A percentile compares a stretch with the other conserved stretches of the same genome.
Evolutionary conservation across 2,797 vertebrate genomes (phyloP).

Genomic region (Bucorvus abyssinicus): DNA sequence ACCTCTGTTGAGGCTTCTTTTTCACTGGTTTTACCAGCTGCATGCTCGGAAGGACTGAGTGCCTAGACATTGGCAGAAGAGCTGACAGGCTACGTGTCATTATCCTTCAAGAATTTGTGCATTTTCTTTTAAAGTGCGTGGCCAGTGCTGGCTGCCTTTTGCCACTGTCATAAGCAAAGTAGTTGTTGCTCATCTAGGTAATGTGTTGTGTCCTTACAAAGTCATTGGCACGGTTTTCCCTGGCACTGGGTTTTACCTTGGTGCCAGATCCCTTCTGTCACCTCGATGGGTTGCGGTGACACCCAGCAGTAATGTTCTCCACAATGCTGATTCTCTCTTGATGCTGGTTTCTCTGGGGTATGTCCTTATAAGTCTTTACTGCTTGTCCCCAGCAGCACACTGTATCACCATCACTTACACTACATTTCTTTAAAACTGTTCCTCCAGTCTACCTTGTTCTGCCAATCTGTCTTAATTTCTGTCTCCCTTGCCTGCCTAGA

Average conservation of each 20-base stretch:
- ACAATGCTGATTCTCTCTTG: neutral
- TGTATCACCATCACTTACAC: neutral
- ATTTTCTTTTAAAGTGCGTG: neutral
- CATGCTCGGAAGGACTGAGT: neutral
- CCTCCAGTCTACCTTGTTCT: neutral
- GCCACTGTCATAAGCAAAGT: neutral
- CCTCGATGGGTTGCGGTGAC: neutral
- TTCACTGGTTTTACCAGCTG: neutral
- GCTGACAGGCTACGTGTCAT: neutral
- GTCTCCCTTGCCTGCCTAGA: neutral
- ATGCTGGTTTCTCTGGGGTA: neutral
- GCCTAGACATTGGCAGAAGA: neutral
- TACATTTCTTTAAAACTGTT: neutral
- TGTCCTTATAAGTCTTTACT: neutral
- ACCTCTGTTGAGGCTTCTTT: neutral
- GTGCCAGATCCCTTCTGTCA: conserved; percentile 2
- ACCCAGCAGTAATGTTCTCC: neutral
- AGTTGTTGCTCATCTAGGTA: neutral
- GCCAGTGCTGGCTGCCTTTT: neutral
- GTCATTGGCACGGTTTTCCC: conserved; percentile 39
- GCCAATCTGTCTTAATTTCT: neutral
- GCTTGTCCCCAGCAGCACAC: neutral
- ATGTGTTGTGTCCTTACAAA: conserved; percentile 33
- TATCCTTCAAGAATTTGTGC: neutral
- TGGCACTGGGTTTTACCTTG: neutral